Percentiles rank a stretch among this genome's conserved stretches.
Conservation (phyloP, 2,888 invertebrate genomes). For the Dendrolimus pini region DNA sequence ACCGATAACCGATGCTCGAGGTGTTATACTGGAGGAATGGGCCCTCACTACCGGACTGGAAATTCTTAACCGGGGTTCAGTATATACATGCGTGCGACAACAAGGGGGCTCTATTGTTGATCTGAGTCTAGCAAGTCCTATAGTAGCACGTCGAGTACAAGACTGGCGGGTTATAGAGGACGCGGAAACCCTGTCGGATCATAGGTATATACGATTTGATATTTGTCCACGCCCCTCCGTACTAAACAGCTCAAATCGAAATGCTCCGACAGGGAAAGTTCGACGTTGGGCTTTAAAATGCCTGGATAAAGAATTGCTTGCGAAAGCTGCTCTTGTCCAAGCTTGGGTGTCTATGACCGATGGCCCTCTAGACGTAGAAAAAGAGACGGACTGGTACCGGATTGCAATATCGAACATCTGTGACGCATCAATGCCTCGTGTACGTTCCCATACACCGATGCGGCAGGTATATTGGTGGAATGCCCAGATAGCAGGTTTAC, state of each 20-base stretch:
- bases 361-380: neutral
- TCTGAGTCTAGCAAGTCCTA: constrained; percentile 7
- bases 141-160: neutral
- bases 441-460: no score
- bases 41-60: no score
- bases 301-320: constrained; percentile 1
- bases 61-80: no score
- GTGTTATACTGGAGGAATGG: no score
- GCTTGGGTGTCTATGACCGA: constrained; percentile 1
- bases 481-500: no score
- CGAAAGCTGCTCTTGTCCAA: constrained; percentile 2
- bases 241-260: neutral
- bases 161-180: constrained; percentile 4
- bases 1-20: constrained; percentile 8
- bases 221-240: neutral
- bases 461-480: no score
- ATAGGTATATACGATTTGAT: constrained; percentile 6
- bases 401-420: constrained; percentile 1
- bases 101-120: constrained; percentile 14
- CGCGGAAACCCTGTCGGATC: constrained; percentile 7
- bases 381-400: constrained; percentile 2
- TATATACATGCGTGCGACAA: no score
- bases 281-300: constrained; percentile 5
- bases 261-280: neutral
- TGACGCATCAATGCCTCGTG: no score